Percentiles rank a stretch among this genome's conserved stretches.
Conservation (phyloP, 2,888 invertebrate genomes). For the Torymus tubicola region DNA sequence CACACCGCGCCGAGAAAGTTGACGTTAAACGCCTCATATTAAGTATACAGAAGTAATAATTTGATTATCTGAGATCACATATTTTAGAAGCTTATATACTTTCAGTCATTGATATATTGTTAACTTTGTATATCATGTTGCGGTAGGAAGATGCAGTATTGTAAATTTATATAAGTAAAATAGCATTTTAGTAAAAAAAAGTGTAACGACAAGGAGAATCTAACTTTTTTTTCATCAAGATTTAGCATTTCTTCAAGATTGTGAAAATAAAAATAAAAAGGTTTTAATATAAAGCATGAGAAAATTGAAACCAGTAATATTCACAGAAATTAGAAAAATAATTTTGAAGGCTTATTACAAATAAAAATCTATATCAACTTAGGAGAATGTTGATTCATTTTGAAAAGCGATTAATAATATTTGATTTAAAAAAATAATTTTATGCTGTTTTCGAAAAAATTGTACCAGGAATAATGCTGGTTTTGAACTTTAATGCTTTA, state of each 20-base stretch:
- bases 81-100: constrained; percentile 33
- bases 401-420: no score
- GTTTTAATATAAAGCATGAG: background rate
- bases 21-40: no score
- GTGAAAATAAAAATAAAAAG: constrained; percentile 10
- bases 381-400: no score
- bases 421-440: no score
- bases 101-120: constrained; percentile 32
- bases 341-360: no score
- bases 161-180: constrained; percentile 5
- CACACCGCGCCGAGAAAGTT: no score
- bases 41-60: background rate
- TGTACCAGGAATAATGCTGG: no score
- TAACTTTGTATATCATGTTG: constrained; percentile 7
- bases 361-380: no score
- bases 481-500: no score
- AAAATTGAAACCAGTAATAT: no score
- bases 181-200: constrained; percentile 6
- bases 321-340: no score
- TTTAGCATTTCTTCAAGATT: background rate
- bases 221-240: background rate
- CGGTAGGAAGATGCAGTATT: constrained; percentile 37
- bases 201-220: constrained; percentile 1
- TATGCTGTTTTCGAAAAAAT: no score
- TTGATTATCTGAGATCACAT: background rate